Percentiles rank a stretch among this genome's conserved stretches.
Evolutionary conservation across 2,888 invertebrate species (phyloP).

Genomic region (Caenorhabditis sp.): DNA sequence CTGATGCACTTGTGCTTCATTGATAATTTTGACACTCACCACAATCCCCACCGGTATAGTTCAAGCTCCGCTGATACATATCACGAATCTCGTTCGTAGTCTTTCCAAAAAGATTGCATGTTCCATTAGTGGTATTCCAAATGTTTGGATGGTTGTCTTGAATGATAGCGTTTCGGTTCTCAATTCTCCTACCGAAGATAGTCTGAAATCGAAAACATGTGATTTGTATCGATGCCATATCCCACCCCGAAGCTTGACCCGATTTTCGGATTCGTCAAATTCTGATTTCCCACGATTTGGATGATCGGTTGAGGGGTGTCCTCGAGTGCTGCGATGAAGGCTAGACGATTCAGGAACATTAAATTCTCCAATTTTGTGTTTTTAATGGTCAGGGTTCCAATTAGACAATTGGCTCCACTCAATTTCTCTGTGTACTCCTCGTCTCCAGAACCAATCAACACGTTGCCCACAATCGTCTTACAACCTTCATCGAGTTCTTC

Average conservation of each 20-base stretch:
- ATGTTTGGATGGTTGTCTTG: conserved; percentile 7
- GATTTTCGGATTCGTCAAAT: background rate
- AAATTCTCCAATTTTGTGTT: conserved; percentile 1
- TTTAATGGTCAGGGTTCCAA: background rate
- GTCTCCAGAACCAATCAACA: conserved; percentile 9
- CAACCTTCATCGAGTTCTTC: background rate
- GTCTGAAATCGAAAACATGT: background rate
- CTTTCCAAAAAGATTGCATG: background rate
- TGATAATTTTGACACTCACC: background rate
- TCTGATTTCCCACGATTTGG: conserved; percentile 8
- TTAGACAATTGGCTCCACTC: background rate
- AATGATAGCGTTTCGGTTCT: background rate
- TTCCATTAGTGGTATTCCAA: background rate
- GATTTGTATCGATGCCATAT: background rate
- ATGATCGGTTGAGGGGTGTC: background rate
- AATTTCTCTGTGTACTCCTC: conserved; percentile 1
- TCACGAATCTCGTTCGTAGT: background rate
- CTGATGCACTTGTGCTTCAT: background rate
- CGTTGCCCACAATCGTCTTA: background rate
- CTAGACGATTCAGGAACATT: background rate
- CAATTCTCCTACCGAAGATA: background rate
- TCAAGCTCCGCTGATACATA: background rate
- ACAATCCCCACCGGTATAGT: conserved; percentile 23
- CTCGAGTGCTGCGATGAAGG: background rate
- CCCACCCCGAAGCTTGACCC: background rate